These are phyloP conservation scores for Chrysochloris asiatica DNA, from an alignment of 2,113 vertebrate species.

Conservation along the genomic window DNA sequence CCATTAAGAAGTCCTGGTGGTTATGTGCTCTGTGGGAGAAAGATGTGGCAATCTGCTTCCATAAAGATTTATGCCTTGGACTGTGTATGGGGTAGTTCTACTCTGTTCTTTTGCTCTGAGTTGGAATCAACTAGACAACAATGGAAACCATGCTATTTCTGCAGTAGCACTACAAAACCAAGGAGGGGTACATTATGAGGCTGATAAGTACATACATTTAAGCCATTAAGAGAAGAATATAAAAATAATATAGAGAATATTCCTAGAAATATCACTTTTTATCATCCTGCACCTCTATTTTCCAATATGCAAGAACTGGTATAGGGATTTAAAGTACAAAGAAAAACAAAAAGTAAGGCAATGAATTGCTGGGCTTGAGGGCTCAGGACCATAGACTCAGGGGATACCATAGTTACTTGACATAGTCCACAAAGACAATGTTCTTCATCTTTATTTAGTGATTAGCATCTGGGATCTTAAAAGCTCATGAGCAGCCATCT, in stretches of 20 bases:
- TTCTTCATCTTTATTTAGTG: too few relatives aligned
- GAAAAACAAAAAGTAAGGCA: too few relatives aligned
- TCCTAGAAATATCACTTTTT: constrained; percentile 10
- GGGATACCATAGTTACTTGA: too few relatives aligned
- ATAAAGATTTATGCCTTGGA: not conserved
- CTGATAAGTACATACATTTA: not conserved
- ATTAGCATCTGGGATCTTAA: too few relatives aligned
- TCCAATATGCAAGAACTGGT: not conserved
- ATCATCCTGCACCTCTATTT: not conserved
- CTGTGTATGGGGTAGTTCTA: not conserved
- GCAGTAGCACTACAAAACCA: not conserved
- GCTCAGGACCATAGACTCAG: too few relatives aligned
- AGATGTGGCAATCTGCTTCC: not conserved
- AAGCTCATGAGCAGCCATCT: too few relatives aligned
- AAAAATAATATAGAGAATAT: not conserved
- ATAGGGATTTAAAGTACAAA: not conserved
- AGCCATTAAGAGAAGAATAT: not conserved
- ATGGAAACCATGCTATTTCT: not conserved
- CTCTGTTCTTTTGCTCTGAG: not conserved
- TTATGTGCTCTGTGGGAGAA: not conserved
- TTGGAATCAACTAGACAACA: not conserved
- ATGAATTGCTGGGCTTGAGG: too few relatives aligned
- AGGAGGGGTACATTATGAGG: not conserved
- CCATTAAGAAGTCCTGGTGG: not conserved
- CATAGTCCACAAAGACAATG: too few relatives aligned